A percentile compares a stretch with the other conserved stretches of the same genome.
These are phyloP conservation scores for Cheilosia vernalis DNA, from an alignment of 2,888 invertebrate genomes.

Conservation along the genomic window DNA sequence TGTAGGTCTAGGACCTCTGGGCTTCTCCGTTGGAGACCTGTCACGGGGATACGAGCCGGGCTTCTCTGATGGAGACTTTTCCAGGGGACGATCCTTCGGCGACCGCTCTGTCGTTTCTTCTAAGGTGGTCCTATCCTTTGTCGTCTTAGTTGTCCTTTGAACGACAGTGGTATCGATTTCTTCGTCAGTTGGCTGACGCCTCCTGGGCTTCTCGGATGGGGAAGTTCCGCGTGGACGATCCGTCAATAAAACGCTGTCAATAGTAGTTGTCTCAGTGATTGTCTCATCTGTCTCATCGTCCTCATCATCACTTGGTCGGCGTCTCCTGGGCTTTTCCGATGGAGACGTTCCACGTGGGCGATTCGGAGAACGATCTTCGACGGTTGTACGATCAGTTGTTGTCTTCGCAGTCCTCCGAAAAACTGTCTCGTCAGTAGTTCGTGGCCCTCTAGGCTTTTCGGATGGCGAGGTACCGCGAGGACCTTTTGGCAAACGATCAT, in stretches of 20 bases:
- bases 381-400: neutral
- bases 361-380: neutral
- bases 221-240: constrained; percentile 18
- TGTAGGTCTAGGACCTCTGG: neutral
- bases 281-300: constrained; percentile 13
- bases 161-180: constrained; percentile 4
- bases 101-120: too few species aligned
- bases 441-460: neutral
- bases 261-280: constrained; percentile 5
- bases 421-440: neutral
- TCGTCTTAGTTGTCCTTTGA: neutral
- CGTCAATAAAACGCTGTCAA: constrained; percentile 3
- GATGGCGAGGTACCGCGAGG: constrained; percentile 1
- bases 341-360: constrained; percentile 21
- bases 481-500: constrained; percentile 4
- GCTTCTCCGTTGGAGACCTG: constrained; percentile 25
- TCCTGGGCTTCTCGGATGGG: constrained; percentile 29
- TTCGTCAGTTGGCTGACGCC: constrained; percentile 15
- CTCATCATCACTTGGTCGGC: constrained; percentile 2
- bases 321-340: constrained; percentile 8
- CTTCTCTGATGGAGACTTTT: constrained; percentile 21
- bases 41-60: constrained; percentile 27
- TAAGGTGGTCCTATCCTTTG: constrained; percentile 2
- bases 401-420: neutral
- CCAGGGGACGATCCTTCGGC: too few species aligned